These are phyloP conservation scores for Drosophila neotestacea DNA, from an alignment of 2,888 invertebrate genomes.

Conservation along the genomic window DNA sequence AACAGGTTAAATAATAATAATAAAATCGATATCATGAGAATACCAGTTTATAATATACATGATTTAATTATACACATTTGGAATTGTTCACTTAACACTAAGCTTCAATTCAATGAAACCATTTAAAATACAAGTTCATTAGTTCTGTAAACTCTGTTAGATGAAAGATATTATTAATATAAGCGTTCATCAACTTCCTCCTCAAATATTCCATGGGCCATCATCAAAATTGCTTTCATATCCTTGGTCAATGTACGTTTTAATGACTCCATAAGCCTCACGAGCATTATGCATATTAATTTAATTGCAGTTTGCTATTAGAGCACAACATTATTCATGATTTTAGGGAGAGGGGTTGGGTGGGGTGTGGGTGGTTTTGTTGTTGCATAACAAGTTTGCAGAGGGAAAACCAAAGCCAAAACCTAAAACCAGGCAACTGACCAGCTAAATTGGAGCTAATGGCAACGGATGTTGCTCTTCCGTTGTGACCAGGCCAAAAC, in stretches of 20 bases:
- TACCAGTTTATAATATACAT: no score
- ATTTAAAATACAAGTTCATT: background rate
- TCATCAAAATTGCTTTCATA: constrained; percentile 13
- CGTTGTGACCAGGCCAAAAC: constrained; percentile 19
- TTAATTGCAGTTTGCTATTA: constrained; percentile 62
- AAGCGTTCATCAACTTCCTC: background rate
- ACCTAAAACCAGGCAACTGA: constrained; percentile 12
- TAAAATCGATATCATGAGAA: no score
- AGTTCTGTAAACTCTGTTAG: background rate
- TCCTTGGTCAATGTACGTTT: constrained; percentile 10
- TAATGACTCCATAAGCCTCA: constrained; percentile 37
- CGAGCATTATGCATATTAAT: constrained; percentile 63
- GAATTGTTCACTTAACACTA: no score
- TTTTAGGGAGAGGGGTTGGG: constrained; percentile 19
- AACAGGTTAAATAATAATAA: no score
- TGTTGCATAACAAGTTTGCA: constrained; percentile 20
- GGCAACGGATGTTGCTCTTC: constrained; percentile 43
- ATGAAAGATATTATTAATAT: constrained; percentile 1
- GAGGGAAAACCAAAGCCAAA: constrained; percentile 8
- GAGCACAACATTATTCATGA: constrained; percentile 64
- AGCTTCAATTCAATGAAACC: no score
- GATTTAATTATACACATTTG: no score
- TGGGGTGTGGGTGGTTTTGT: background rate
- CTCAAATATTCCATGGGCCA: background rate
- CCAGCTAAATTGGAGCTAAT: constrained; percentile 51